Evolutionary conservation across 2,888 invertebrate genomes (phyloP).

Genomic region (Oxytorus armatus): DNA sequence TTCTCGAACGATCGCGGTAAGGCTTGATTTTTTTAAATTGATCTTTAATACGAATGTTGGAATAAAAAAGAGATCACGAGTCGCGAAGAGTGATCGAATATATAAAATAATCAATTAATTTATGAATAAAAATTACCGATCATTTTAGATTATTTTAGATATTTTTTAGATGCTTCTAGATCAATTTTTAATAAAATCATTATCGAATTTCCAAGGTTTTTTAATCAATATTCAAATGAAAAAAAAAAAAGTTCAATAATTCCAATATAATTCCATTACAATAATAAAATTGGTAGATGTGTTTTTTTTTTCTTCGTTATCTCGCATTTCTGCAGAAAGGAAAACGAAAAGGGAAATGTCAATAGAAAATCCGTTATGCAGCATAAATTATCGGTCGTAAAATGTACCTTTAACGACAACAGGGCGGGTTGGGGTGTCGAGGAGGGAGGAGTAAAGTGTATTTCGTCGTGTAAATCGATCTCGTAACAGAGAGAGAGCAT

Average conservation of each 20-base stretch:
- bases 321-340: neutral
- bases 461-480: slow-evolving; percentile 55
- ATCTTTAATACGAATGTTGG: too few relatives aligned
- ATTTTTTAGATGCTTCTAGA: too few relatives aligned
- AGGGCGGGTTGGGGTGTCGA: too few relatives aligned
- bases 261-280: neutral
- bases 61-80: too few relatives aligned
- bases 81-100: too few relatives aligned
- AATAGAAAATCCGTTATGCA: slow-evolving; percentile 28
- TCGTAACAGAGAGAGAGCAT: slow-evolving; percentile 40
- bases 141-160: too few relatives aligned
- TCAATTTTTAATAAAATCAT: too few relatives aligned
- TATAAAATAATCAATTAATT: neutral
- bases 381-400: slow-evolving; percentile 53
- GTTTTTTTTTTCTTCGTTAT: too few relatives aligned
- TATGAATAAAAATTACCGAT: neutral
- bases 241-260: neutral
- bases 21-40: too few relatives aligned
- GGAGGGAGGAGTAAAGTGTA: slow-evolving; percentile 26
- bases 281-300: too few relatives aligned
- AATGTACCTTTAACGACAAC: slow-evolving; percentile 43
- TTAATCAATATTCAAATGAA: neutral
- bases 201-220: too few relatives aligned
- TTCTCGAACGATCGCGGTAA: too few relatives aligned
- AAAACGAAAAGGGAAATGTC: neutral